Conservation (phyloP, 2,113 vertebrate species). For the Dermatemys mawii region DNA sequence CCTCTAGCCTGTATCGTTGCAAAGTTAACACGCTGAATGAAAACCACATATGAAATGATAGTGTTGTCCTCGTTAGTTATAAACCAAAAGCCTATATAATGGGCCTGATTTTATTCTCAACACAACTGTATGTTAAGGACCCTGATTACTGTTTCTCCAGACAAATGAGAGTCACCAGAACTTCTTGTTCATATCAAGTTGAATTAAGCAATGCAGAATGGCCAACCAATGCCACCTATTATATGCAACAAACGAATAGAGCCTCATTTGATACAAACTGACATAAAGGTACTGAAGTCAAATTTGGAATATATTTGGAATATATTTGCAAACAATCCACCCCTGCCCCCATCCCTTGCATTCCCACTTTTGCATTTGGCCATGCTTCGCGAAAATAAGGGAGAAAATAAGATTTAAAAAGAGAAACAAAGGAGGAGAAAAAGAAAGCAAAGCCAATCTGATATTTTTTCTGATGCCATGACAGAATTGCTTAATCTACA, state of each 20-base stretch:
- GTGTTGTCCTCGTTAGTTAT: not conserved
- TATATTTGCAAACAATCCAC: not conserved
- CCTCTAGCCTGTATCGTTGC: not conserved
- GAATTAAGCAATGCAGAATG: not conserved
- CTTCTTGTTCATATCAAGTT: not conserved
- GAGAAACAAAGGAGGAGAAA: not conserved
- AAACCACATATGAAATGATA: not conserved
- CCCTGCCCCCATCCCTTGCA: no score
- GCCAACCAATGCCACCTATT: not conserved
- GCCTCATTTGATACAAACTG: rapidly evolving
- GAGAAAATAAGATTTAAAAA: not conserved
- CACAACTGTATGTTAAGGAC: not conserved
- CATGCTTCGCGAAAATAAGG: not conserved
- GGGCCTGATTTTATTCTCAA: not conserved
- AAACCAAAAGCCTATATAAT: conserved; percentile 22
- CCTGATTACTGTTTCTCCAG: conserved; percentile 1
- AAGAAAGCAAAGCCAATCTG: not conserved
- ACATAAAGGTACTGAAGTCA: not conserved
- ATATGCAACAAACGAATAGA: not conserved
- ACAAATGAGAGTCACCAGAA: not conserved
- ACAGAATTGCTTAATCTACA: not conserved
- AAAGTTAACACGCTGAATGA: conserved; percentile 41
- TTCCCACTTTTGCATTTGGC: not conserved
- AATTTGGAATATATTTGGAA: not conserved
- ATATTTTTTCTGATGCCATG: not conserved